phyloP scores from a whole-genome alignment of 2,797 vertebrate genomes.

The Meda fulgida region DNA sequence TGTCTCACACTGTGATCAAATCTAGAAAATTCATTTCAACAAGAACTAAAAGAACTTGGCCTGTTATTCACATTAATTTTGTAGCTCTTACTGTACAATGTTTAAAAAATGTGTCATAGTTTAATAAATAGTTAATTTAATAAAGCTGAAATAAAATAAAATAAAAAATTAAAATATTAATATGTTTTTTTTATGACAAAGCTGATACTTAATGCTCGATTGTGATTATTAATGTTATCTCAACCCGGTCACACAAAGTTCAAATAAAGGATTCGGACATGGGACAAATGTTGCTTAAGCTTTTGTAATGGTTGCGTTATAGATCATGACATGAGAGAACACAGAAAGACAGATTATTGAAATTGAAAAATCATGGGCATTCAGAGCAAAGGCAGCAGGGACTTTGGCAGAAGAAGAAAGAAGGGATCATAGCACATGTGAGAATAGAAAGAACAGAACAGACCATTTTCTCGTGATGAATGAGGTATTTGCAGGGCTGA shows the following conservation, averaged over 20 bases:
- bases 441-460: conserved; percentile 25
- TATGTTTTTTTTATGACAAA: no score
- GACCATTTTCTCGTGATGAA: neutral
- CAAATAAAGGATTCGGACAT: neutral
- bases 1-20: neutral
- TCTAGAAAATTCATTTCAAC: neutral
- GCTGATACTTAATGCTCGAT: neutral
- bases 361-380: neutral
- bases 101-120: neutral
- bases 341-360: conserved; percentile 18
- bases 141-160: neutral
- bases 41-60: neutral
- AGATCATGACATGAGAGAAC: neutral
- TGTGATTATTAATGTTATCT: neutral
- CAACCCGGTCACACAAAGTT: neutral
- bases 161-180: neutral
- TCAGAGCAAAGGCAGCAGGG: neutral
- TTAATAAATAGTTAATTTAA: no score
- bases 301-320: conserved; percentile 1
- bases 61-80: neutral
- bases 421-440: conserved; percentile 21
- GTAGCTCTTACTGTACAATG: neutral
- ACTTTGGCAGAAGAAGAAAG: conserved; percentile 27
- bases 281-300: neutral
- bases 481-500: conserved; percentile 12